Evolutionary conservation across 2,797 vertebrate genomes (phyloP), one percentile per base, ranked within the genome.

Genomic region (Scolopax rusticola): DNA sequence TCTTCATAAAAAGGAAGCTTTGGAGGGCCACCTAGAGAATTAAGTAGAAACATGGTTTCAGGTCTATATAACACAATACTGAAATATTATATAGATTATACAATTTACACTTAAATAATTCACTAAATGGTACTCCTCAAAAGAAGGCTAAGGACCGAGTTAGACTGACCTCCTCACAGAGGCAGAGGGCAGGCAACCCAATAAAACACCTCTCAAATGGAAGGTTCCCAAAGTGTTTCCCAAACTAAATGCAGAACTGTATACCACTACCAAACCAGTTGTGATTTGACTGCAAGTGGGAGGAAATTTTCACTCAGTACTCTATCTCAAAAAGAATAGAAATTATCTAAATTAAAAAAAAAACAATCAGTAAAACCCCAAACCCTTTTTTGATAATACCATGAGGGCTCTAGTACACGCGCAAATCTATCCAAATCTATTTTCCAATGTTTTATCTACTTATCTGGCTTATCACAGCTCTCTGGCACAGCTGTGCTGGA

Each of bases 1-100:
- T 96, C 94, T 97, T 98, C 90, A 85, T 94, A 33, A 92, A 95
- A 94, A 95, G 93, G 90, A 97, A 95, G 89, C 77, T 92, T 95
- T 76, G 95, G 89, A 96, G 95, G 89, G 87, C 84, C 93, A 97
- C 95, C 92, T 94, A 86, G 91, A 95, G 93, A 97, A 94, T 89
- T 93, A 87, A 95, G 65, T 36, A 97, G 95, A 97, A 96, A 96
- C 54, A 91, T 0, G 0, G 38, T 74, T 96, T 95, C 65, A 69
- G 79, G 65, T 78, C 82, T 70, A 41, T 89, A 80, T 93, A 93
- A 94, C 11, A 14, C 69, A 86, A 85, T 41, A 74, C 38, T 64
- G 84, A 93, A 82, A 89, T 87, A 73, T 68, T 80, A 79, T 30
- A 86, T 8, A 94, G 83, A 96, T 96, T 89, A 93, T 71, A 81